These are phyloP conservation scores for Drosophila nr. perissopoda DNA, from an alignment of 2,888 invertebrate genomes.

Conservation along the genomic window DNA sequence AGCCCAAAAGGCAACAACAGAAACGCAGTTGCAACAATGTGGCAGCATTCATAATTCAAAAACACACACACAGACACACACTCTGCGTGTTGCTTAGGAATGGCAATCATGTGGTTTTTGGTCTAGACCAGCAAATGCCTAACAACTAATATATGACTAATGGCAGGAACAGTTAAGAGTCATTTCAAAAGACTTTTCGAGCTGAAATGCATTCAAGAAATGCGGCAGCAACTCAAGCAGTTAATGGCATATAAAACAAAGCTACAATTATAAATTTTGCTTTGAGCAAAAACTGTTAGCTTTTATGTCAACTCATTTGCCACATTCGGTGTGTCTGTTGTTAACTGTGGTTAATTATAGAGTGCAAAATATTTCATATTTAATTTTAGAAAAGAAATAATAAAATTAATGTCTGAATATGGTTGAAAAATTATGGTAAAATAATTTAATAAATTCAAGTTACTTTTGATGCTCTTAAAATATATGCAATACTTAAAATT, in stretches of 20 bases:
- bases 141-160: conserved; percentile 18
- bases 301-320: neutral
- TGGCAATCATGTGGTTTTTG: conserved; percentile 43
- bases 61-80: conserved; percentile 3
- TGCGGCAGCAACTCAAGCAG: neutral
- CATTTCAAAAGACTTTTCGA: conserved; percentile 7
- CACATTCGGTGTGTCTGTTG: neutral
- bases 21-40: conserved; percentile 62
- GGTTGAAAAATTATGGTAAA: neutral
- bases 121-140: conserved; percentile 20
- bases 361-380: neutral
- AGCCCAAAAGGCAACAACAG: conserved; percentile 51
- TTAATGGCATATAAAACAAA: conserved; percentile 1
- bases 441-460: neutral
- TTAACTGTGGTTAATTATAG: neutral
- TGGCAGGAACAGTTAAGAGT: conserved; percentile 4
- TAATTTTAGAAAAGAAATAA: neutral
- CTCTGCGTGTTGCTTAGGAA: conserved; percentile 9
- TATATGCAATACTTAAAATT: fast-evolving
- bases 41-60: conserved; percentile 72
- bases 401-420: too few relatives aligned
- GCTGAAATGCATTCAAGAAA: conserved; percentile 8
- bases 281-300: neutral
- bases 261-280: neutral
- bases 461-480: neutral